Base-by-base conservation (phyloP, 1,140 invertebrate species). In the Pseudobourletiella spinata region DNA sequence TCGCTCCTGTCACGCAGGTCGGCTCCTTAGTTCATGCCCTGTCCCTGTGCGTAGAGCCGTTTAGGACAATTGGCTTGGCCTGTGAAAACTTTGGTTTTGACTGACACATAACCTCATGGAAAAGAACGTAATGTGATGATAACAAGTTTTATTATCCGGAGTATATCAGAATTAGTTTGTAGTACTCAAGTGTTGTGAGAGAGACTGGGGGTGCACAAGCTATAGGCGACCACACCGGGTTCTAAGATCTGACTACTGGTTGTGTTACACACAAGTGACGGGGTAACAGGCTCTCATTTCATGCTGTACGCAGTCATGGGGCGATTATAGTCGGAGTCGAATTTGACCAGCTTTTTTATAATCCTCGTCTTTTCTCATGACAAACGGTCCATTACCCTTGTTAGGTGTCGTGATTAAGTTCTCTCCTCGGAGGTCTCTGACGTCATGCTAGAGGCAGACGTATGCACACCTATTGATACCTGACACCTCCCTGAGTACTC, bases 351-450 rank as follows among this genome's bases (percentile, higher is more conserved):
- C 43, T 46, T 46, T 46, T n/a, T 22, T 46, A 20, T 46, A 8
- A 8, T n/a, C 24, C 54, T 32, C 24, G 8, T 20, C 28, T 6
- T 57, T 32, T 54, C 24, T 22, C 39, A 39, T 44, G 18, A 28
- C 3, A 58, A 51, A 51, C 16, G 48, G 48, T 26, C 48, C 48
- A 24, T 24, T 51, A 25, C 48, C 22, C 48, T 51, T 51, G 48
- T 51, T 51, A 51, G 28, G 48, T 26, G 25, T 26, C 48, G 28
- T 51, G 48, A 51, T 51, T 51, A 51, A 51, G 48, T 26, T 51
- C 35, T 58, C 15, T 32, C 22, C 56, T 28, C 25, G 56, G 56
- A 56, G 30, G 54, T 42, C 35, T 18, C 26, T 35, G 11, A 32
- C 11, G 11, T 32, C 29, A 26, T 54, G 51, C 18, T 8, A 50